Conservation (phyloP, 2,113 vertebrate genomes). For the Gallinago jamesoni region DNA sequence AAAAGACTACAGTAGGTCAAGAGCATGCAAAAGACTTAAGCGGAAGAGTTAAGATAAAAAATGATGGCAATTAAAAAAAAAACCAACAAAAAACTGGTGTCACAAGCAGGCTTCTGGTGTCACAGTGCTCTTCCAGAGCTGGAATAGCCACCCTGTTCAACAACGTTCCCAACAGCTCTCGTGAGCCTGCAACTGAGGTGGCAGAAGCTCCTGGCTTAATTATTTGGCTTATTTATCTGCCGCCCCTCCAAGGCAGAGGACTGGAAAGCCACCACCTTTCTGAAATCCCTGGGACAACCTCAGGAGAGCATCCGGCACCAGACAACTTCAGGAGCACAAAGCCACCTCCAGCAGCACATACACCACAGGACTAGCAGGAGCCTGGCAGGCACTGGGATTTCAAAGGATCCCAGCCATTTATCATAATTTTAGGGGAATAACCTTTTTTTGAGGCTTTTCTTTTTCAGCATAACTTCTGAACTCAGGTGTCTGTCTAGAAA, state of each 20-base stretch:
- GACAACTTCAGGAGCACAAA: not conserved
- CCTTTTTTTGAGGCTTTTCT: not conserved
- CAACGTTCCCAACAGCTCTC: not conserved
- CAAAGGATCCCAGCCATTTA: not conserved
- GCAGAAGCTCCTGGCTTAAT: not conserved
- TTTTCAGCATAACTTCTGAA: not conserved
- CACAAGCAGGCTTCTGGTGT: not conserved
- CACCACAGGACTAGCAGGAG: not conserved
- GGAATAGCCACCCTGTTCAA: rapidly evolving
- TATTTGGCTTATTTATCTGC: not conserved
- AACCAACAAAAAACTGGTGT: not conserved
- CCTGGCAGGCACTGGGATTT: not conserved
- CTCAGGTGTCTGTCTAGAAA: not conserved
- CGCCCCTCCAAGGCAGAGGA: not conserved
- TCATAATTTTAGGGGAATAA: not conserved
- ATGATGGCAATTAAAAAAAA: not conserved
- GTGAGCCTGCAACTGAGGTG: rapidly evolving
- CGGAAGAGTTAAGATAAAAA: not conserved
- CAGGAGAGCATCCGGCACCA: not conserved
- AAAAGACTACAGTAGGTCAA: not conserved
- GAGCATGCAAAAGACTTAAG: not conserved
- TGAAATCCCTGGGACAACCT: not conserved
- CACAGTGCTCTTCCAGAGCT: not conserved
- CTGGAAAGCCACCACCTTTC: not conserved
- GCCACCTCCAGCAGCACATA: not conserved